A percentile compares a stretch with the other conserved stretches of the same genome.
phyloP scores from a whole-genome alignment of 2,797 vertebrate species.

The Pangasius krempfi region DNA sequence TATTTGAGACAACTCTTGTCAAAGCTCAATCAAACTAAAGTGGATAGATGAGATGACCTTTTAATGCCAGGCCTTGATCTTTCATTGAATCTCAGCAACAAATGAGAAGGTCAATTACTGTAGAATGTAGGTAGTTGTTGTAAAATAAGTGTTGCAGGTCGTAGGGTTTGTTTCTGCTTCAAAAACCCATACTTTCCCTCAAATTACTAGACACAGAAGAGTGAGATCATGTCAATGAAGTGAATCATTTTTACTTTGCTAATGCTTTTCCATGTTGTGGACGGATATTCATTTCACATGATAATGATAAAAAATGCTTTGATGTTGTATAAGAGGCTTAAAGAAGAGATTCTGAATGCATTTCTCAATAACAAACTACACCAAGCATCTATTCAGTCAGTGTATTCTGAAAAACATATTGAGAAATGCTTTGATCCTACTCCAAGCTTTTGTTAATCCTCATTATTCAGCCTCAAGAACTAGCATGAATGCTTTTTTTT shows the following conservation, averaged over 20 bases:
- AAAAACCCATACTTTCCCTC: neutral
- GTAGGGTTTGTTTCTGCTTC: constrained; percentile 17
- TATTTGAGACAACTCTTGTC: constrained; percentile 54
- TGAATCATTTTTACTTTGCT: constrained; percentile 17
- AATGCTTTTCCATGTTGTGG: constrained; percentile 21
- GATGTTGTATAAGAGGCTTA: constrained; percentile 36
- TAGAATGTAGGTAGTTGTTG: constrained; percentile 8
- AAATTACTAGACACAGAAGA: neutral
- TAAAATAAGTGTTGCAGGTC: neutral
- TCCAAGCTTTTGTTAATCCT: constrained; percentile 48
- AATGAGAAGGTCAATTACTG: constrained; percentile 53
- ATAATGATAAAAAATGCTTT: constrained; percentile 35
- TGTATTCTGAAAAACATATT: constrained; percentile 22
- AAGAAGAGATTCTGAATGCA: constrained; percentile 39
- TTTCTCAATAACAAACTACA: constrained; percentile 37
- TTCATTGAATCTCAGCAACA: constrained; percentile 63
- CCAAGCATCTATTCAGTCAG: constrained; percentile 13
- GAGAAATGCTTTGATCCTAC: constrained; percentile 38
- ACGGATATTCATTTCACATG: constrained; percentile 28
- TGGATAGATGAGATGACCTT: constrained; percentile 70
- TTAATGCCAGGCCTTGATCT: constrained; percentile 76
- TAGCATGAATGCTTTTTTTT: constrained; percentile 34
- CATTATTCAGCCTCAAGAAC: constrained; percentile 50
- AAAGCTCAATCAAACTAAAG: constrained; percentile 65
- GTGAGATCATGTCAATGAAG: neutral